A percentile compares a stretch with the other conserved stretches of the same genome.
phyloP scores from a whole-genome alignment of 1,140 invertebrate species.

The Berghia stephanieae region DNA sequence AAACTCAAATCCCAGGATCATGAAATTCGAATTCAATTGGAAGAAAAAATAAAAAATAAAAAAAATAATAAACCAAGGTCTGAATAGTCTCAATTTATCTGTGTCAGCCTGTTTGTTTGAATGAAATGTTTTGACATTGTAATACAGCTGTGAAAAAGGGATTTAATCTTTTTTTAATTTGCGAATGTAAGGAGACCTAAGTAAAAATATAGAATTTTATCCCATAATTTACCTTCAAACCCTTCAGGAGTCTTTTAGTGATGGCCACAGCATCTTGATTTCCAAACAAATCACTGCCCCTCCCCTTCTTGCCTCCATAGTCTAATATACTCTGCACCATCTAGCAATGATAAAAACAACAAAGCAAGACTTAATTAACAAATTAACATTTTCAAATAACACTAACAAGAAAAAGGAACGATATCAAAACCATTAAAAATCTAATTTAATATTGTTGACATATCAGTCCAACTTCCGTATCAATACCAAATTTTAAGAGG shows the following conservation, averaged over 20 bases:
- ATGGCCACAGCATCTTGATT: conserved; percentile 81
- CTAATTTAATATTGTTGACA: too few species aligned
- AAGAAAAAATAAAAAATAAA: neutral
- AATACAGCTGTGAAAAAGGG: too few species aligned
- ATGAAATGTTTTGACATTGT: too few species aligned
- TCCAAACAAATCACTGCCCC: conserved; percentile 83
- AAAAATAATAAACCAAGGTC: too few species aligned
- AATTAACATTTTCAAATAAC: neutral
- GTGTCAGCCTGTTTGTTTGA: too few species aligned
- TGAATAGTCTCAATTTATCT: too few species aligned
- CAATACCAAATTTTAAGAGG: too few species aligned
- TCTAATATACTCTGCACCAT: conserved; percentile 79
- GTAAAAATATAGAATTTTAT: neutral
- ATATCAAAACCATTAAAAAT: too few species aligned
- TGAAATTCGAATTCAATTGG: neutral
- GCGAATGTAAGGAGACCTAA: neutral
- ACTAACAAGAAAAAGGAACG: too few species aligned
- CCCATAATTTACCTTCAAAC: conserved; percentile 78
- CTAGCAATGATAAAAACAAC: conserved; percentile 58
- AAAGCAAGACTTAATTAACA: neutral
- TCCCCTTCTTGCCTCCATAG: conserved; percentile 80
- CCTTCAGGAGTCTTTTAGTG: conserved; percentile 88
- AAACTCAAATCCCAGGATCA: neutral
- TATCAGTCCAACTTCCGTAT: too few species aligned
- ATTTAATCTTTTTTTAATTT: too few species aligned